Base-by-base conservation (phyloP, 2,113 vertebrate species). In the Phycodurus eques region DNA sequence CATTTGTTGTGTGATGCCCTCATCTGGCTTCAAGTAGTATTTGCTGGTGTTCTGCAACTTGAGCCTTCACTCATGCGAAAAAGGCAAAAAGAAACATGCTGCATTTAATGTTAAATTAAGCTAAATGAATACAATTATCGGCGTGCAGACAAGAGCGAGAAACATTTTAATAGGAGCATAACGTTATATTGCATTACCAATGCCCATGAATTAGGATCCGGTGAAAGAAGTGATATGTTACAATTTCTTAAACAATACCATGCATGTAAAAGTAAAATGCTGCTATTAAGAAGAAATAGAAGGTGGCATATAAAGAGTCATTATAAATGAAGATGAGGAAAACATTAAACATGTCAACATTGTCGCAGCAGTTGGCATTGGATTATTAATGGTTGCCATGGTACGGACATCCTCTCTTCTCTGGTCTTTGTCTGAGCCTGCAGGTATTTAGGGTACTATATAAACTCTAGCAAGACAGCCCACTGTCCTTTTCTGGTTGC, bases 361-460 rank as follows among this genome's bases (percentile, higher is more conserved):
- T 73, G 75, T 79, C 78, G 77, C 74, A 80, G 74, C 65, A 66
- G 56, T 68, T 35, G 68, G 77, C 70, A 71, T 63, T 39, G 39
- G 61, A 56, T 82, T 85, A 85, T 87, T 86, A 85, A 84, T 83
- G 76, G 91, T 92, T 92, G 91, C 91, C 86, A 91, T 85, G 90
- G 83, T 87, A 88, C 89, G 72, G 70, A 89, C 83, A 90, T 89
- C 85, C 80, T 88, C 85, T 85, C 85, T 82, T 70, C 59, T 76
- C 67, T 71, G 22, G 75, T 71, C 75, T 89, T 87, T 91, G 88
- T 91, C 72, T 22, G 83, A 73, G 71, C 76, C 80, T 72, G 67
- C 75, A 82, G 82, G 85, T 85, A 90, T 89, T 90, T 83, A 83
- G 77, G 59, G 73, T 68, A 56, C 73, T 67, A 76, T 85, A 82